phyloP scores from a whole-genome alignment of 2,888 invertebrate species.

The Petrolisthes cinctipes region DNA sequence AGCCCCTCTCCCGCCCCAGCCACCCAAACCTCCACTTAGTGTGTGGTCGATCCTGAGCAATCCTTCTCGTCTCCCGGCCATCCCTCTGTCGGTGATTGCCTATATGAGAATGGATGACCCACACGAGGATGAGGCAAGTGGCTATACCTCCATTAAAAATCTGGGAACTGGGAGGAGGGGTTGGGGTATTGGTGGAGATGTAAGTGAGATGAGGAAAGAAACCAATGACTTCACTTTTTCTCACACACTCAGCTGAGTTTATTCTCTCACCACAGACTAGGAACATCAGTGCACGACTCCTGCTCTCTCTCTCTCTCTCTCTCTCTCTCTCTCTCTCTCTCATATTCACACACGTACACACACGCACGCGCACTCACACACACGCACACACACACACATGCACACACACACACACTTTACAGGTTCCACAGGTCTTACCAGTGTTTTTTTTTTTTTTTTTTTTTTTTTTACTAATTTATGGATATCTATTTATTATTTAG shows the following conservation, averaged over 20 bases:
- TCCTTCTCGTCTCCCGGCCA: too few relatives aligned
- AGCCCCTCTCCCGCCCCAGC: too few relatives aligned
- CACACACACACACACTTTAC: neutral
- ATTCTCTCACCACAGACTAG: neutral
- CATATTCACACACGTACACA: neutral
- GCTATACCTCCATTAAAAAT: constrained; percentile 5
- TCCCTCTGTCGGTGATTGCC: constrained; percentile 3
- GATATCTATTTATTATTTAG: neutral
- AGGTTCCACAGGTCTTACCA: too few relatives aligned
- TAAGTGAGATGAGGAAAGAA: too few relatives aligned
- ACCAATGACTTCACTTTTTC: too few relatives aligned
- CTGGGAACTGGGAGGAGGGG: neutral
- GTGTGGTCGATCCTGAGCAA: too few relatives aligned
- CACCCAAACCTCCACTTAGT: too few relatives aligned
- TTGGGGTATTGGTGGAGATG: too few relatives aligned
- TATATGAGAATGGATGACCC: constrained; percentile 3
- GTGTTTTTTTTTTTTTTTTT: too few relatives aligned
- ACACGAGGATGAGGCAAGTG: neutral
- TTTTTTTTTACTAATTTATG: neutral
- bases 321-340: constrained; percentile 16
- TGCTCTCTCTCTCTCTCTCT: constrained; percentile 9
- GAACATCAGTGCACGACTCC: neutral
- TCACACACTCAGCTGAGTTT: too few relatives aligned
- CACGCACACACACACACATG: constrained; percentile 4
- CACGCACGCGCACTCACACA: neutral